These are phyloP conservation scores for Automeris io DNA, from an alignment of 2,888 invertebrate species.

Conservation along the genomic window DNA sequence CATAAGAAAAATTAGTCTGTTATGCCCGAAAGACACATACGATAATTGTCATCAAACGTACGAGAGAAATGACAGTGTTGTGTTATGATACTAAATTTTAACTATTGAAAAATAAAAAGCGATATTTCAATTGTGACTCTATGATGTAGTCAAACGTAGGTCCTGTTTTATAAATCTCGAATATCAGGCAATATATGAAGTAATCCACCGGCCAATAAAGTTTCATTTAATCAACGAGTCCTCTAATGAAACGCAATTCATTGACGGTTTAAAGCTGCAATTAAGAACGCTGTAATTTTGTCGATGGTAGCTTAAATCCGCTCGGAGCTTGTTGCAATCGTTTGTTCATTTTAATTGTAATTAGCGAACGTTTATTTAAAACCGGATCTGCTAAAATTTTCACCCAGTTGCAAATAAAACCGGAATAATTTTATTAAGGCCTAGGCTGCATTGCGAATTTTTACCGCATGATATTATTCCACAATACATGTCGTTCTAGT, in stretches of 20 bases:
- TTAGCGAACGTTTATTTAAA: conserved; percentile 1
- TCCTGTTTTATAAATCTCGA: conserved; percentile 2
- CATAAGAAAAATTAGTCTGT: no score
- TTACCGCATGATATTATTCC: no score
- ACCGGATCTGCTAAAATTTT: neutral
- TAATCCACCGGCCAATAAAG: conserved; percentile 7
- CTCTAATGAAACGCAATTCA: conserved; percentile 50
- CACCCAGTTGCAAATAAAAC: neutral
- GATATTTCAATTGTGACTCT: no score
- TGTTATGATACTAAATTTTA: no score
- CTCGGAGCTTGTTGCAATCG: conserved; percentile 3
- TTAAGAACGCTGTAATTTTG: conserved; percentile 47
- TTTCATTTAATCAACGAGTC: conserved; percentile 39
- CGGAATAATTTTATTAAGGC: no score
- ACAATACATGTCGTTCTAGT: no score
- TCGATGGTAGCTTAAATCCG: conserved; percentile 18
- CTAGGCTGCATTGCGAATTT: no score
- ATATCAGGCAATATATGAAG: conserved; percentile 1
- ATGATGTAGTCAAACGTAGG: no score
- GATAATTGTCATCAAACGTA: no score
- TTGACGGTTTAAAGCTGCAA: conserved; percentile 47
- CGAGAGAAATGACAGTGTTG: no score
- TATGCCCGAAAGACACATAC: no score
- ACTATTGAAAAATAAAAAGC: no score
- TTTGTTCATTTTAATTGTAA: conserved; percentile 1